A percentile compares a stretch with the other conserved stretches of the same genome.
phyloP scores from a whole-genome alignment of 2,113 vertebrate species.

The Lutjanus erythropterus region DNA sequence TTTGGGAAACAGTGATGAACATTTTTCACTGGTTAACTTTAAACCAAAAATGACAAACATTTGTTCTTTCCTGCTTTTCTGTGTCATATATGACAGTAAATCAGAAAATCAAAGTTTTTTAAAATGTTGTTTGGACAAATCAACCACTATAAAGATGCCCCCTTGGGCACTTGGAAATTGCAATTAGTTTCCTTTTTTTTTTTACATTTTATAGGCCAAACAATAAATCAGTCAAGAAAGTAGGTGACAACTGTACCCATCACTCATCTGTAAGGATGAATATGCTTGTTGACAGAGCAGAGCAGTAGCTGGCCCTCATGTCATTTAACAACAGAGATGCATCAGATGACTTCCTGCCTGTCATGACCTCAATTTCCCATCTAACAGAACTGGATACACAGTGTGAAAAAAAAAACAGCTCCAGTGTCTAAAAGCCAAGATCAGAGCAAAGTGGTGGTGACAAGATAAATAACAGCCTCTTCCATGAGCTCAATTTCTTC shows the following conservation, averaged over 20 bases:
- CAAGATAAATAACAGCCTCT: no score
- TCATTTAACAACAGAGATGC: neutral
- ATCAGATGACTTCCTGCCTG: constrained; percentile 27
- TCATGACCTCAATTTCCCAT: constrained; percentile 32
- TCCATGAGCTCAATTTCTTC: no score
- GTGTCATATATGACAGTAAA: no score
- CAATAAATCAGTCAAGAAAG: neutral
- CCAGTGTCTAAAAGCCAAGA: neutral
- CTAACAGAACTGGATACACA: neutral
- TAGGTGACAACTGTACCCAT: neutral
- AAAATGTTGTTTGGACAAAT: neutral
- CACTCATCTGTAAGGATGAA: neutral
- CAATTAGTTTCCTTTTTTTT: neutral
- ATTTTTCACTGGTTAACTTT: no score
- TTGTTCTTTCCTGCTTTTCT: neutral
- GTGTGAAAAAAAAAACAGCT: neutral
- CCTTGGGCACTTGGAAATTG: no score
- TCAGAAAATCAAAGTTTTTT: neutral
- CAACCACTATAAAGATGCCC: no score
- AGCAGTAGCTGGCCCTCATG: neutral
- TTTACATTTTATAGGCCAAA: neutral
- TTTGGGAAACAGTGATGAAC: no score
- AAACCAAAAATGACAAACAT: neutral
- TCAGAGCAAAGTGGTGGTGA: neutral
- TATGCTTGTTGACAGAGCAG: neutral